Base-by-base conservation (phyloP, 2,797 vertebrate species). In the Pampus argenteus region DNA sequence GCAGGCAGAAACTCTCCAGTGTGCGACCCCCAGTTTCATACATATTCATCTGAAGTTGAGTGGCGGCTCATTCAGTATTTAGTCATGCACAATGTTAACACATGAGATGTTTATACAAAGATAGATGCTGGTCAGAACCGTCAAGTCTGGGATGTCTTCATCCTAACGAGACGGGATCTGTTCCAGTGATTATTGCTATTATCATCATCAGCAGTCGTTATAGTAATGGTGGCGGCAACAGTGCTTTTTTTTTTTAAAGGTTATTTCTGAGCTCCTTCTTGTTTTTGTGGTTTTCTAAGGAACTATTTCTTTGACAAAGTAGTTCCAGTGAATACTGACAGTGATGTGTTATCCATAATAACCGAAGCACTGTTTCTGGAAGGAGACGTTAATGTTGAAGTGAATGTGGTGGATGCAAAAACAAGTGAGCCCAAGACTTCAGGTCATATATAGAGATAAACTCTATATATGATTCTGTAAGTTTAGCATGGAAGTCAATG, bases 1-100 rank as follows among this genome's bases (percentile, higher is more conserved):
- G 61, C 72, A 2, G 55, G 72, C 69, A 51, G 63, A 56, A 38
- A 51, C 48, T 81, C 79, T 81, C 79, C 78, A 48, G 72, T 17
- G 31, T 69, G 49, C 29, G 47, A 52, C 62, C 52, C 58, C 52
- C 58, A 25, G 5, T 66, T 59, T 77, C 73, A 88, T 88, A 66
- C 87, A 86, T 87, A 89, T 89, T 90, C 70, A 88, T 84, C 56
- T 2, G 36, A 78, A 42, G 63, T 74, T 70, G 70, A 86, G 75
- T 64, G 81, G 76, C 51, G 65, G 66, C 83, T 80, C 66, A 66
- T 68, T 84, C 73, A 45, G 49, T 81, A 49, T 81, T 85, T 77
- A 81, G 76, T 75, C 66, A 63, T 71, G 71, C 64, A 65, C 50
- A 48, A 17, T 73, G 55, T 74, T 71, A 62, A 81, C 59, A 65